These are phyloP conservation scores for Theonella swinhoei DNA, from an alignment of 37 sponge, comb jelly and placozoan species.

Conservation along the genomic window DNA sequence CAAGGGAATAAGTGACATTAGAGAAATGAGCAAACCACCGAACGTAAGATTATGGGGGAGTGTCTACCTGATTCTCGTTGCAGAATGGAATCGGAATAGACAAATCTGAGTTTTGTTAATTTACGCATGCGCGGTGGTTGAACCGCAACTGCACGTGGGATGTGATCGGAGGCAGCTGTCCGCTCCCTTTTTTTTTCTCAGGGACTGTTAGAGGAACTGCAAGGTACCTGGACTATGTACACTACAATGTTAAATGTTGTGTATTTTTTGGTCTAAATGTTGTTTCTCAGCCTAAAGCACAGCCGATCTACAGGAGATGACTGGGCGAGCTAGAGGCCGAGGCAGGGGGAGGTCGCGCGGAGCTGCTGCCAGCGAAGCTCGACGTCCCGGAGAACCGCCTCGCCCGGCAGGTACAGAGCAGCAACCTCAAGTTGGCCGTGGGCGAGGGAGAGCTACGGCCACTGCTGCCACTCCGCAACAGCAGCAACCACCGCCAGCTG, in stretches of 20 bases:
- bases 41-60: background rate
- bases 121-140: background rate
- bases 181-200: too few relatives aligned
- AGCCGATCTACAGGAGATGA: conserved; percentile 14
- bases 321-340: conserved; percentile 46
- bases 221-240: too few relatives aligned
- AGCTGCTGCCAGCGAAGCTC: conserved; percentile 1
- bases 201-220: too few relatives aligned
- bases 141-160: too few relatives aligned
- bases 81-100: too few relatives aligned
- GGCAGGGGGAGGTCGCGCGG: conserved; percentile 65
- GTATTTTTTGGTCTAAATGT: too few relatives aligned
- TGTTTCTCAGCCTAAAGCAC: too few relatives aligned
- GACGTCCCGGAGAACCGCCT: conserved; percentile 54
- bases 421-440: conserved; percentile 61
- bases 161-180: background rate
- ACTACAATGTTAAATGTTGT: too few relatives aligned
- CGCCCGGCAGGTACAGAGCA: background rate
- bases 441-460: conserved; percentile 49
- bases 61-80: too few relatives aligned
- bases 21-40: too few relatives aligned
- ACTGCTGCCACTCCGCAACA: conserved; percentile 8
- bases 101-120: too few relatives aligned
- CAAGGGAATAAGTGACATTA: too few relatives aligned
- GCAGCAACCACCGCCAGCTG: background rate